phyloP scores from a whole-genome alignment of 1,140 invertebrate genomes.

The Hypothenemus hampei region DNA sequence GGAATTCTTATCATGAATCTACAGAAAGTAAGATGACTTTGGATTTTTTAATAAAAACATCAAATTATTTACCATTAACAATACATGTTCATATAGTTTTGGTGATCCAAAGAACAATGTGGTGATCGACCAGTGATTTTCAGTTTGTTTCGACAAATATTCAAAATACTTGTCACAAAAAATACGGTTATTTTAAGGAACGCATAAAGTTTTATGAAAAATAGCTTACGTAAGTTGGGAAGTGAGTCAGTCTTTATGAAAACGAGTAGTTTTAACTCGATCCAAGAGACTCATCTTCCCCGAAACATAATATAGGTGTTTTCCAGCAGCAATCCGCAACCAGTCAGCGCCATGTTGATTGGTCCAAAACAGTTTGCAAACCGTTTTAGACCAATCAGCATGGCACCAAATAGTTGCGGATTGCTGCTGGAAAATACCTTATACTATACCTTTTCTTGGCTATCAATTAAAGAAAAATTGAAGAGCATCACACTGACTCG shows the following conservation, averaged over 20 bases:
- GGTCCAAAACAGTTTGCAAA: too few species aligned
- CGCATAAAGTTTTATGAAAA: neutral
- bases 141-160: slow-evolving; percentile 25
- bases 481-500: slow-evolving; percentile 21
- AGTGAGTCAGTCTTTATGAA: neutral
- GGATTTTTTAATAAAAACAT: neutral
- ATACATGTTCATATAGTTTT: slow-evolving; percentile 32
- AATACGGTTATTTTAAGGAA: neutral
- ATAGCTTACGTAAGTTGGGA: neutral
- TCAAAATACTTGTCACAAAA: slow-evolving; percentile 30
- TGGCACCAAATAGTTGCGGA: too few species aligned
- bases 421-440: too few species aligned
- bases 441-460: slow-evolving; percentile 30
- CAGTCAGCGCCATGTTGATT: too few species aligned
- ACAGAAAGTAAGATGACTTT: slow-evolving; percentile 9
- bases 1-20: slow-evolving; percentile 38
- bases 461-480: slow-evolving; percentile 29
- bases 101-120: slow-evolving; percentile 31
- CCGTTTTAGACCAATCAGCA: too few species aligned
- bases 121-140: slow-evolving; percentile 20
- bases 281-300: neutral
- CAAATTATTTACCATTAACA: slow-evolving; percentile 26
- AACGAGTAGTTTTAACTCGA: neutral
- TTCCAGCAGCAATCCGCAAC: too few species aligned
- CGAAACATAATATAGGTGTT: too few species aligned